Percentiles rank a stretch among this genome's conserved stretches.
Conservation (phyloP, 64 coral and sea anemone species). For the Acropora tenuis region DNA sequence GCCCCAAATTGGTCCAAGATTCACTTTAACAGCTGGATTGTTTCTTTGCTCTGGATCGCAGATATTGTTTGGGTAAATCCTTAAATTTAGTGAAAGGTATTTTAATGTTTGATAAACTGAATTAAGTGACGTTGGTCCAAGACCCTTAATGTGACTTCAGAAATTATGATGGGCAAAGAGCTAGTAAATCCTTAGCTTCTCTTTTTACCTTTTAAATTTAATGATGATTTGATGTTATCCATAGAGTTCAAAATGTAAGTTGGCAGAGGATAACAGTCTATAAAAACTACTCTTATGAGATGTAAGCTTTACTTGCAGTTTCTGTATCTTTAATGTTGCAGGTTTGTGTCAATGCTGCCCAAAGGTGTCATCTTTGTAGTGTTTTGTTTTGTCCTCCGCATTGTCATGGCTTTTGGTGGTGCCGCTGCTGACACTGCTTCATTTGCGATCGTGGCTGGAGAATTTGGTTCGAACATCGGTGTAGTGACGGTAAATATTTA, state of each 20-base stretch:
- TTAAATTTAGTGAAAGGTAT: not conserved
- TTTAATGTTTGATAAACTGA: no score
- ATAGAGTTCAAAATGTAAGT: no score
- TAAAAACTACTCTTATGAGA: no score
- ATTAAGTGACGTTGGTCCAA: no score
- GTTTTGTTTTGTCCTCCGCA: slow-evolving; percentile 86
- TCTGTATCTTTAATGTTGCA: slow-evolving; percentile 6
- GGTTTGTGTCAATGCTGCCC: slow-evolving; percentile 83
- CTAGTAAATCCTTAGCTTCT: no score
- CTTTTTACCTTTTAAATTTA: no score
- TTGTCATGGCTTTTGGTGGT: slow-evolving; percentile 85
- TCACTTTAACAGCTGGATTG: slow-evolving; percentile 69
- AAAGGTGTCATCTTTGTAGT: slow-evolving; percentile 67
- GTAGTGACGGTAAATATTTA: slow-evolving; percentile 68
- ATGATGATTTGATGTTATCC: no score
- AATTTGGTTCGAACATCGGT: slow-evolving; percentile 86
- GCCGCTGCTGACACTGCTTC: slow-evolving; percentile 82
- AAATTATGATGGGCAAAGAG: no score
- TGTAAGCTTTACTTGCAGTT: not conserved
- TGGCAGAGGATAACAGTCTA: no score
- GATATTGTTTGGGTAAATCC: slow-evolving; percentile 89
- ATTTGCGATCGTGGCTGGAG: slow-evolving; percentile 92
- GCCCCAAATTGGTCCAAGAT: slow-evolving; percentile 77
- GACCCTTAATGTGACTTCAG: no score
- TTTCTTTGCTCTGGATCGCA: slow-evolving; percentile 86